Conservation (phyloP, 2,113 vertebrate species). For the Hippocampus barbouri region DNA sequence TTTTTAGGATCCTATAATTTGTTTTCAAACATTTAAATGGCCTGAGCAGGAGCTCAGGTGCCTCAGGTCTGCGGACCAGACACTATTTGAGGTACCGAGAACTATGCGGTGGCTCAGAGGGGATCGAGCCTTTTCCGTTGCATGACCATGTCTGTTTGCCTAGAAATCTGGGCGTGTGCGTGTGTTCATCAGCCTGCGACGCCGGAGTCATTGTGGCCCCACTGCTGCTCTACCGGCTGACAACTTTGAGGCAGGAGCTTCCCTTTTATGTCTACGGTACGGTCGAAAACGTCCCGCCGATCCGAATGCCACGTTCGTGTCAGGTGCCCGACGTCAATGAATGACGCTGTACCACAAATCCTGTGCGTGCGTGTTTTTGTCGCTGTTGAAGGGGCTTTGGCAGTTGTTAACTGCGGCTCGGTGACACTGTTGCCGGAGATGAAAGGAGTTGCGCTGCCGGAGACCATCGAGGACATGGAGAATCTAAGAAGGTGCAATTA, state of each 20-base stretch:
- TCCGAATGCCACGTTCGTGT: neutral
- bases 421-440: constrained; percentile 29
- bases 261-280: constrained; percentile 19
- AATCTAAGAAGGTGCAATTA: constrained; percentile 3
- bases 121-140: no score
- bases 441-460: constrained; percentile 22
- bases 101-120: no score
- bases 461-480: constrained; percentile 23
- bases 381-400: constrained; percentile 24
- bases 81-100: no score
- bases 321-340: neutral
- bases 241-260: constrained; percentile 16
- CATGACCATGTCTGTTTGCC: neutral
- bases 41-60: no score
- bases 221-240: constrained; percentile 27
- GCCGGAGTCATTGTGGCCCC: constrained; percentile 7
- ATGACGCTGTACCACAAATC: neutral
- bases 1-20: no score
- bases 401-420: constrained; percentile 20
- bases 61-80: no score
- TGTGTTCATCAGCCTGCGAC: constrained; percentile 33
- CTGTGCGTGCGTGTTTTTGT: neutral
- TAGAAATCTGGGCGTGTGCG: constrained; percentile 19
- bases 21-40: no score
- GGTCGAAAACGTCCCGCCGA: neutral